Evolutionary conservation across 2,797 vertebrate species (phyloP), one percentile per base, ranked within the genome.

Genomic region (Intellagama lesueurii): DNA sequence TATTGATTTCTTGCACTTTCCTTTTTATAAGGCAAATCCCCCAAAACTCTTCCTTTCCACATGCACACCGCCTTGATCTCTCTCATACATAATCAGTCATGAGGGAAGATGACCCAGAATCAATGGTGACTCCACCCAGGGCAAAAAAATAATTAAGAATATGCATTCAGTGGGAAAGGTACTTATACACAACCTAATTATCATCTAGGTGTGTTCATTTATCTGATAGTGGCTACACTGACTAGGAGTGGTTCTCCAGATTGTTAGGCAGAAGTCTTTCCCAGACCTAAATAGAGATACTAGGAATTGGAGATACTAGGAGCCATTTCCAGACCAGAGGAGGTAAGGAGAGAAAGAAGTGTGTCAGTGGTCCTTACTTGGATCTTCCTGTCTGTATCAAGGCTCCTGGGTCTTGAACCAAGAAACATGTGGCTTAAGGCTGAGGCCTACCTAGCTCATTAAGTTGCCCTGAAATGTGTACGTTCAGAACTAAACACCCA

Each of bases 21-120:
- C 9, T 81, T 91, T 88, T 91, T n/a, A 88, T 52, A 80, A 95
- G 94, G 87, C 78, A 94, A 94, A 93, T 68, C 91, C 26, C 85
- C 56, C 24, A 72, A 56, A 44, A 26, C 40, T 77, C 75, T 75
- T 7, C 24, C 35, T 40, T 19, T 40, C 35, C 35, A 22, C 35
- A 40, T n/a, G 1, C 16, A 3, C 5, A n/a, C 70, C n/a, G 19
- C 22, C 49, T 92, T 44, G 85, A 88, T 87, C 88, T 60, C 35
- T 47, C 40, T 26, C 40, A 77, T 24, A 32, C n/a, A 24, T 35
- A 9, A 92, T 89, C 49, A 68, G 89, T 89, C 72, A 44, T 84
- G 52, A 92, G 68, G 75, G 84, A 90, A 86, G 87, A 86, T 85
- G 88, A 93, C 73, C 28, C 82, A 87, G 79, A 79, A 92, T 92